phyloP scores from a whole-genome alignment of 2,113 vertebrate species.

The Eptesicus fuscus region DNA sequence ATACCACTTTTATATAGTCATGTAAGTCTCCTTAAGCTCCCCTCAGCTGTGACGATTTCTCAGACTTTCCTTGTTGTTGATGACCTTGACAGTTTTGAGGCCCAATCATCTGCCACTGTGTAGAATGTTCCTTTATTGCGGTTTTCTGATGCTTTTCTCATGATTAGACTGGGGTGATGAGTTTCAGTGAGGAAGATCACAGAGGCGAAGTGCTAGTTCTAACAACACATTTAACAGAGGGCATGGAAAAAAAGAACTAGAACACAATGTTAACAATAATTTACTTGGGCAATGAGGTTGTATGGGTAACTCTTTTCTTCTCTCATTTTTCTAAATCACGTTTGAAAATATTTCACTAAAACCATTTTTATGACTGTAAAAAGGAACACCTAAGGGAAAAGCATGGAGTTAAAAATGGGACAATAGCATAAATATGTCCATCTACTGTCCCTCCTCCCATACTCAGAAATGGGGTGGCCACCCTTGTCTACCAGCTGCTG shows the following conservation, averaged over 20 bases:
- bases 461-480: neutral
- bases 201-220: neutral
- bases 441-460: neutral
- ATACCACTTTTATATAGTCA: neutral
- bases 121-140: neutral
- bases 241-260: neutral
- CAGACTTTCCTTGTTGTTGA: neutral
- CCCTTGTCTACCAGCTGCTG: slow-evolving; percentile 36
- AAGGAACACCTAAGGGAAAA: neutral
- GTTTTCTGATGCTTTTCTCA: neutral
- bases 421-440: neutral
- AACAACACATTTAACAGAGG: neutral
- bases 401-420: neutral
- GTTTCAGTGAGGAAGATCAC: neutral
- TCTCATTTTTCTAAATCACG: neutral
- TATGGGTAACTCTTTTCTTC: neutral
- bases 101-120: neutral
- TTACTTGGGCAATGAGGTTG: neutral
- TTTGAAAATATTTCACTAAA: neutral
- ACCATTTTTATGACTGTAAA: neutral
- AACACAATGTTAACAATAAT: neutral
- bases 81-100: neutral
- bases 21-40: neutral
- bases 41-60: neutral
- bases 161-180: neutral